Evolutionary conservation across 2,888 invertebrate genomes (phyloP).

Genomic region (Ennomos erosarius): DNA sequence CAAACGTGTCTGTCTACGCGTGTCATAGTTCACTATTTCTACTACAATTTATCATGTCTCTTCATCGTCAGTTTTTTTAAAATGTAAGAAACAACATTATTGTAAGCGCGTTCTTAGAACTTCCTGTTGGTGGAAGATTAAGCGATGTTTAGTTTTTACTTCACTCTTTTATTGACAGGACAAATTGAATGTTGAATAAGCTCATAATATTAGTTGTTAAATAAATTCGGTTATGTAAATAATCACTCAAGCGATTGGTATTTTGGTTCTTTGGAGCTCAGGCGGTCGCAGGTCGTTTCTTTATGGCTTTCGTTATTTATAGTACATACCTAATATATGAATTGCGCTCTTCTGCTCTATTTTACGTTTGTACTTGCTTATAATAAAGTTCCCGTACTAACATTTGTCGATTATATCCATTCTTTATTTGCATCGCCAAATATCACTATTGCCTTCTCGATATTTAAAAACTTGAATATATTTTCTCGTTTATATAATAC

Average conservation of each 20-base stretch:
- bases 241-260: too few species aligned
- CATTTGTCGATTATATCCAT: not conserved
- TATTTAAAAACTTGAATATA: conserved; percentile 16
- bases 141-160: conserved; percentile 27
- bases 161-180: conserved; percentile 14
- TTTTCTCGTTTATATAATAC: conserved; percentile 46
- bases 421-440: conserved; percentile 3
- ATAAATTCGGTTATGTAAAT: too few species aligned
- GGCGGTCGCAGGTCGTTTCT: too few species aligned
- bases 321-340: too few species aligned
- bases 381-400: not conserved
- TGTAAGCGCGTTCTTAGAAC: conserved; percentile 16
- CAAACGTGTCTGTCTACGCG: conserved; percentile 59
- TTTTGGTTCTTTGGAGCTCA: too few species aligned
- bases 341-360: conserved; percentile 1
- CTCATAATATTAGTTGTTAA: not conserved
- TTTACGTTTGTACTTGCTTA: not conserved
- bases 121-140: conserved; percentile 5
- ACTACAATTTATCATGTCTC: conserved; percentile 70
- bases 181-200: conserved; percentile 10
- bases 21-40: conserved; percentile 79
- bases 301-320: too few species aligned
- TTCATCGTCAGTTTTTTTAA: conserved; percentile 54
- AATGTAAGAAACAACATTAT: conserved; percentile 36
- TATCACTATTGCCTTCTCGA: conserved; percentile 22